phyloP scores from a whole-genome alignment of 2,797 vertebrate genomes.

The Mallotus villosus region DNA sequence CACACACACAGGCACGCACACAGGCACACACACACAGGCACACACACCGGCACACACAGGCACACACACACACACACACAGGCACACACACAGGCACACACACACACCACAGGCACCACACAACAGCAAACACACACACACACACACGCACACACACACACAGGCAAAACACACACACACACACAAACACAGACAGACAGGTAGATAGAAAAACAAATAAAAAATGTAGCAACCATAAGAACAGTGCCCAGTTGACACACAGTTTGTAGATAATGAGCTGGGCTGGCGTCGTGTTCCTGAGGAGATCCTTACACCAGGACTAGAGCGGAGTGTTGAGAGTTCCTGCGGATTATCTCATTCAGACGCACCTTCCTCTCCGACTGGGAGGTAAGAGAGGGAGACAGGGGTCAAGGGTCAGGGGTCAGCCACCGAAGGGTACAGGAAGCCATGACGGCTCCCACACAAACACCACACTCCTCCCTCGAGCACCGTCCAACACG shows the following conservation, averaged over 20 bases:
- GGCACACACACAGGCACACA: not conserved
- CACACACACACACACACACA: conserved; percentile 1
- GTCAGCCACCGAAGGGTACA: not conserved
- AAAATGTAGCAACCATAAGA: not conserved
- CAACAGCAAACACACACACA: not conserved
- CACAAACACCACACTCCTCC: not conserved
- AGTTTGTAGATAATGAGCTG: not conserved
- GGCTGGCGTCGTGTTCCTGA: not conserved
- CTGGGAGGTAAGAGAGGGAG: conserved; percentile 39
- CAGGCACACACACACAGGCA: not conserved
- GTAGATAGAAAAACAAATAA: too few relatives aligned
- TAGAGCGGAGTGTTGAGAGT: conserved; percentile 72
- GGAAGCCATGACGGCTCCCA: not conserved
- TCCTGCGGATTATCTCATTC: conserved; percentile 76
- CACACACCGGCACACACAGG: not conserved
- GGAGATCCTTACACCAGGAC: conserved; percentile 72
- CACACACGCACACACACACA: not conserved
- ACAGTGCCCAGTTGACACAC: not conserved
- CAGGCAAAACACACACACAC: not conserved
- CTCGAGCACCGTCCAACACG: not conserved
- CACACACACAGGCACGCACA: not conserved
- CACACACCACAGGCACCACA: not conserved
- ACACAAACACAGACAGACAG: not conserved
- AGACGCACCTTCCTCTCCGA: conserved; percentile 71
- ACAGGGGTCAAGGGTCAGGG: not conserved